A percentile compares a stretch with the other conserved stretches of the same genome.
These are phyloP conservation scores for Chaenodraco wilsoni DNA, from an alignment of 2,797 vertebrate genomes.

Conservation along the genomic window DNA sequence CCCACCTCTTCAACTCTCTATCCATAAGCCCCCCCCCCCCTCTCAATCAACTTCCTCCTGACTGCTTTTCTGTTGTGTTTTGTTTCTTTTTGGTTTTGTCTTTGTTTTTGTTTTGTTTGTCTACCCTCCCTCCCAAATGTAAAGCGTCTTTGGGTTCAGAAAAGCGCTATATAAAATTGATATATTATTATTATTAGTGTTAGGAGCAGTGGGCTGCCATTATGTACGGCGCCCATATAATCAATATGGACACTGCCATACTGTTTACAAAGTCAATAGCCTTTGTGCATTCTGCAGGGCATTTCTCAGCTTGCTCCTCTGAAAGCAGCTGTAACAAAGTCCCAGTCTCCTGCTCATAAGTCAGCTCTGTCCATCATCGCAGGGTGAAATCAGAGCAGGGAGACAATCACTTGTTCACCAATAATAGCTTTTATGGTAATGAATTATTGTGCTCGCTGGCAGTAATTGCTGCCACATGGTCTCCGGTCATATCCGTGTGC, in stretches of 20 bases:
- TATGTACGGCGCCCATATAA: neutral
- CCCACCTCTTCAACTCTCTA: no score
- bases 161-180: no score
- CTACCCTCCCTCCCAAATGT: no score
- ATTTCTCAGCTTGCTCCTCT: conserved; percentile 5
- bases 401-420: conserved; percentile 15
- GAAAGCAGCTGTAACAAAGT: neutral
- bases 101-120: no score
- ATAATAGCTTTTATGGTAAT: conserved; percentile 51
- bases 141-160: no score
- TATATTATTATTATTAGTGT: no score
- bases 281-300: neutral
- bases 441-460: conserved; percentile 22
- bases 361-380: conserved; percentile 18
- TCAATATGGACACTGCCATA: conserved; percentile 14
- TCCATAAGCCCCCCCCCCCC: no score
- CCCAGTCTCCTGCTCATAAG: conserved; percentile 13
- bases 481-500: conserved; percentile 11
- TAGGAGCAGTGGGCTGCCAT: no score
- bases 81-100: no score
- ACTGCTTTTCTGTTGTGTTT: no score
- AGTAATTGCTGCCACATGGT: conserved; percentile 30
- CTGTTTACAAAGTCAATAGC: conserved; percentile 19
- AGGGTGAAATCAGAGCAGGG: conserved; percentile 6
- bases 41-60: no score